Base-by-base conservation (phyloP, 2,888 invertebrate species). In the Luperina nickerlii region DNA sequence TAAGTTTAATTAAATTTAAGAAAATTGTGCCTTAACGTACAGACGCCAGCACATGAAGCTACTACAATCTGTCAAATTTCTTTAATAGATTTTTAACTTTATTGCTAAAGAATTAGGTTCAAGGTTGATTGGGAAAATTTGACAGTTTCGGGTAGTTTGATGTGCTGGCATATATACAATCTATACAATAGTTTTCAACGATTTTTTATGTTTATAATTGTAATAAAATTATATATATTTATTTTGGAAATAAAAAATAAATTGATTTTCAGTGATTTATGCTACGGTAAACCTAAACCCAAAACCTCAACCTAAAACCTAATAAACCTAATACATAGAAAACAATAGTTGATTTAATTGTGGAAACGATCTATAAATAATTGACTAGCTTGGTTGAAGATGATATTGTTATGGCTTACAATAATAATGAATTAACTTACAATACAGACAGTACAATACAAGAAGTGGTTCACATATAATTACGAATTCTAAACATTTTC, bases 181-280 rank as follows among this genome's bases (percentile, higher is more conserved):
- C 67, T 70, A 75, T n/a, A 27, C 38, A 87, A 83, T 83, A 74
- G 45, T 57, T 69, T 42, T 66, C n/a, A n/a, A 57, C 51, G 32
- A 51, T 69, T 79, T 74, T 38, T 63, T 32, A 66, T 69, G 48
- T 66, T 51, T 27, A 24, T 45, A 54, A 20, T 66, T 81, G 38
- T 76, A 27, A 20, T 38, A 45, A 48, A 54, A 60, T 20, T 32
- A 38, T 72, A 67, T 81, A 81, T 75, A 85, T 18, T 45, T 69
- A 69, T 77, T 85, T 81, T 88, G 76, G 81, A 88, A 88, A 67
- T 85, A 88, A 70, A 65, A 7, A 15, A 15, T 65, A 6, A 9
- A 42, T 82, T 66, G 66, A 67, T 74, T 78, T 87, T 65, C 2
- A 3, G 63, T 24, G 24, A 18, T 38, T 63, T 65, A 65, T 65